These are phyloP conservation scores for Dynastes maya DNA, from an alignment of 2,888 invertebrate genomes.

Conservation along the genomic window DNA sequence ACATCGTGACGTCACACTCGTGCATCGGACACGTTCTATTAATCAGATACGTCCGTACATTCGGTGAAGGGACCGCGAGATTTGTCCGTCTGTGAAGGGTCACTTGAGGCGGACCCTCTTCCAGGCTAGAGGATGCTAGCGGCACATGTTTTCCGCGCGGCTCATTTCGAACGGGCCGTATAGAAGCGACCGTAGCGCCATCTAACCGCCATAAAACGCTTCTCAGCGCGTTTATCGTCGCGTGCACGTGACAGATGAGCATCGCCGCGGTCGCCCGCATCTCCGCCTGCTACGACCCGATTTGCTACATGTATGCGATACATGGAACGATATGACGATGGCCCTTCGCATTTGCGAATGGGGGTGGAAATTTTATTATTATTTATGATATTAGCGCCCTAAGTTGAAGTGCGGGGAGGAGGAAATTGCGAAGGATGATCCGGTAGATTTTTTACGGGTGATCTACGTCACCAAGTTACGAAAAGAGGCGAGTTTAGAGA, in stretches of 20 bases:
- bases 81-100: not conserved
- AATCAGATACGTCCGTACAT: slow-evolving; percentile 31
- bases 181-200: slow-evolving; percentile 3
- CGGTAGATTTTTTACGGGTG: too few species aligned
- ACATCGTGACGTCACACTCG: not conserved
- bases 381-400: too few species aligned
- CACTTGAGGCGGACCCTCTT: not conserved
- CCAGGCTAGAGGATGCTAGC: not conserved
- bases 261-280: slow-evolving; percentile 20
- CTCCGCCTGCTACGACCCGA: not conserved
- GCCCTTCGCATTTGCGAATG: too few species aligned
- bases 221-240: slow-evolving; percentile 7
- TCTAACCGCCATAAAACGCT: not conserved
- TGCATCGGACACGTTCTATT: slow-evolving; percentile 28
- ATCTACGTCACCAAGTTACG: too few species aligned
- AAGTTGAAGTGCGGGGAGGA: too few species aligned
- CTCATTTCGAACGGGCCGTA: not conserved
- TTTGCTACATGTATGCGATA: not conserved
- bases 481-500: too few species aligned
- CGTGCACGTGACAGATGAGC: slow-evolving; percentile 32
- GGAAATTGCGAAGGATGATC: too few species aligned
- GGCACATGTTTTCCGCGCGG: slow-evolving; percentile 5
- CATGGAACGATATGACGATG: too few species aligned
- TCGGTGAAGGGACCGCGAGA: not conserved
- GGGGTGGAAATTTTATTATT: too few species aligned